Evolutionary conservation across 2,797 vertebrate species (phyloP), one percentile per base, ranked within the genome.

Genomic region (Malurus splendens): DNA sequence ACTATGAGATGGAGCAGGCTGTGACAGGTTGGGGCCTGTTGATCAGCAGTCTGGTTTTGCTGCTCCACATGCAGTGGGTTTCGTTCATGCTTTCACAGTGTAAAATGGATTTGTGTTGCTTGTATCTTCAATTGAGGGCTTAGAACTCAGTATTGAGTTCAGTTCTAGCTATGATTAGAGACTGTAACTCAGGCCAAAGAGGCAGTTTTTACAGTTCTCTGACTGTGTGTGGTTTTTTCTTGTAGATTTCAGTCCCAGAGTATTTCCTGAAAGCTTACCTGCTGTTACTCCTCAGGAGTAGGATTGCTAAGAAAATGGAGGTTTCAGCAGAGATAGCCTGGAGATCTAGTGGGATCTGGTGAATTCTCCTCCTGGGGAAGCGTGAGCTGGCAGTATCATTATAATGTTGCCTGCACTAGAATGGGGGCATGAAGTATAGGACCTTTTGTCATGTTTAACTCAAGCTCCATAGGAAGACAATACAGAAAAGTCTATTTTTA

Each of bases 381-480:
- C 20, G 30, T 32, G 39, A 68, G 55, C 38, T 57, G 25, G 16
- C 57, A 41, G 33, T 33, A 24, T 13, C 12, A 11, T 42, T 73
- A 4, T 42, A 67, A 23, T 74, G n/a, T 56, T 79, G 9, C 20
- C 60, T 80, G 45, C 67, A 64, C 4, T 50, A 14, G 25, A 80
- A 45, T 23, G 33, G 32, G 33, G 8, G 0, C 38, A 7, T 66
- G 41, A 73, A 50, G 27, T 22, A 30, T 3, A 61, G 42, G 11
- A 28, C 22, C 0, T 0, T 76, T 75, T 2, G 0, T 41, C 27
- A 5, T 13, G 4, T 79, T 75, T 92, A 76, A 56, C 14, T 15
- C 33, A 59, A 66, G 30, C 36, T 73, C 18, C 19, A 18, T 7
- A 51, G 41, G 50, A 70, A 74, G 61, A 25, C 42, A 59, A 60